Base-by-base conservation (phyloP, 1,140 invertebrate species). In the Bombus confusus region DNA sequence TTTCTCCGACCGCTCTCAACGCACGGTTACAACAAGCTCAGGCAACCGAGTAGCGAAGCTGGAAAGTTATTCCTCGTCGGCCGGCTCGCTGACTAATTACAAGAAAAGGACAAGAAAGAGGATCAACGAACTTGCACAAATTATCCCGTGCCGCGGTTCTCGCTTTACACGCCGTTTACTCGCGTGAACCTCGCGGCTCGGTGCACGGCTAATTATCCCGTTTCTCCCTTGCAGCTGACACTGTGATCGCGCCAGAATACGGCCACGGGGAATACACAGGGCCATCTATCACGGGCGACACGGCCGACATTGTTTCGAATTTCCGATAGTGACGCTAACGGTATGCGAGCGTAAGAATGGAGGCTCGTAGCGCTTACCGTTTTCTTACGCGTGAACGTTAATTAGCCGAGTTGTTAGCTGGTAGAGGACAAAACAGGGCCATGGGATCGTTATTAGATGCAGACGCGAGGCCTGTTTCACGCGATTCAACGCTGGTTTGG, bases 221-320 rank as follows among this genome's bases (percentile, higher is more conserved):
- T 84, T 76, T 84, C 76, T 39, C 52, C 82, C 76, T 84, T 72
- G 57, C 12, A 37, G 47, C 82, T 71, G 76, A 79, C 82, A 84
- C 76, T 57, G 77, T 47, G 72, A 62, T 81, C 64, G 57, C 43
- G 78, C 39, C 43, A 75, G 71, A 76, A 88, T n/a, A 83, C 76
- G 76, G 31, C 81, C 52, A 57, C 75, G 66, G 13, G 39, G 73
- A 81, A 75, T n/a, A 64, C 83, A n/a, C 47, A 47, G 22, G 75
- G 73, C 88, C 88, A 88, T 89, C 85, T 85, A 89, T 89, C 87
- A 91, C 84, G 57, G 59, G 68, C 69, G 84, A 88, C 82, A 85
- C 82, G 87, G 77, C 82, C 88, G 76, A 87, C 84, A 74, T 91
- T 91, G 90, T 90, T 90, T 85, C 83, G 80, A 75, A 91, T 91